Evolutionary conservation across 2,888 invertebrate species (phyloP), one percentile per base, ranked within the genome.

Genomic region (Lymantria monacha): DNA sequence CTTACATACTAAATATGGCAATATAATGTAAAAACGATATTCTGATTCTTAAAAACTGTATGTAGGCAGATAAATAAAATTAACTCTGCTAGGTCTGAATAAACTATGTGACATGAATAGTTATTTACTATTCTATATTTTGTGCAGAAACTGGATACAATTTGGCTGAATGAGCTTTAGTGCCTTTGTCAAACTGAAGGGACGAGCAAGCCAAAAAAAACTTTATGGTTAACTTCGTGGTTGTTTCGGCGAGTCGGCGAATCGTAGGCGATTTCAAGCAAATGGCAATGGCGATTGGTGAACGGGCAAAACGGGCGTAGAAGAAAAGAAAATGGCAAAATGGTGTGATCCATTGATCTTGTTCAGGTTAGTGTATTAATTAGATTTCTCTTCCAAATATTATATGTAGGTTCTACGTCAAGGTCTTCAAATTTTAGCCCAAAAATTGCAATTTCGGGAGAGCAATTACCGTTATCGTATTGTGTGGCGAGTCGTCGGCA

Each of bases 311-410:
- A 48, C 52, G 59, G 55, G 61, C 64, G 66, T 61, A 58, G 57
- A 59, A 65, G 63, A 78, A 81, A 79, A 75, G 77, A 83, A 84
- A 83, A 86, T 84, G 76, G 83, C 85, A 81, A 85, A 87, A 85
- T 85, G 89, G 85, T 85, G 85, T 72, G 71, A 70, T 65, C 68
- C 74, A 72, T 72, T 74, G 74, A 69, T 83, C 80, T 73, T 49
- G 44, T 71, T 66, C 62, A 89, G 90, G 90, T 89, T 89, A 89
- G 89, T 89, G 50, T 44, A 40, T n/a, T 38, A 14, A 47, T 48
- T 49, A 13, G 47, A 30, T 33, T 31, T 30, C 9, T 46, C 48
- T 43, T 11, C 13, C n/a, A 10, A 11, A 30, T 11, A n/a, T 42
- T 41, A 10, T 46, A 30, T 30, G 9, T n/a, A 13, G 7, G 36